Base-by-base conservation (phyloP, 1,140 invertebrate species). In the Eupristina koningsbergeri region DNA sequence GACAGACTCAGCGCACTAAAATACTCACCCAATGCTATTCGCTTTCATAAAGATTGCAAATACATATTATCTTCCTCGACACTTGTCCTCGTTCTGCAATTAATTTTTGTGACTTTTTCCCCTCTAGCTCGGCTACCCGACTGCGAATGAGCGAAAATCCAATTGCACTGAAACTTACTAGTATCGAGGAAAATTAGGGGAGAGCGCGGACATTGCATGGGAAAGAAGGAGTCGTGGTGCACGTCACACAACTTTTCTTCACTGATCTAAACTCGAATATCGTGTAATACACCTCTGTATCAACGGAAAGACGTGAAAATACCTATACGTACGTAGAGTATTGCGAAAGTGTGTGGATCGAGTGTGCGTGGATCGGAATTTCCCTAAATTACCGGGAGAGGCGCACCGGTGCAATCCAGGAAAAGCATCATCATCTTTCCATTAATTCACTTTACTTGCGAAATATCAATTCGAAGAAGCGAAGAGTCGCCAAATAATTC, bases 241-340 rank as follows among this genome's bases (percentile, higher is more conserved):
- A 88, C 87, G 86, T 88, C 87, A 88, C 86, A 85, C 76, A 31
- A 85, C 86, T 85, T n/a, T 45, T 86, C 86, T 86, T 83, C 79
- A 84, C 61, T 77, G 58, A 41, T 76, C 81, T 50, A 83, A 73
- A 83, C 61, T 79, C 81, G 81, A 83, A 76, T 53, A 22, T n/a
- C 61, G 76, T 36, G 58, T 45, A 19, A 64, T 31, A 45, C 61
- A 64, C 58, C 15, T 31, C 34, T 39, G 19, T 41, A 39, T 39
- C 29, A 15, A 29, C n/a, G 39, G 47, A 26, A 29, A 34, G 15
- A 15, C 7, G 29, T 41, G 15, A 50, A 9, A 29, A 17, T 36
- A 29, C n/a, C n/a, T n/a, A n/a, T 19, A 15, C 31, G 58, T 67
- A n/a, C 19, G n/a, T 79, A 67, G 41, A 9, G 45, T n/a, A 29